Base-by-base conservation (phyloP, 2,888 invertebrate species). In the Athrips mouffetella region DNA sequence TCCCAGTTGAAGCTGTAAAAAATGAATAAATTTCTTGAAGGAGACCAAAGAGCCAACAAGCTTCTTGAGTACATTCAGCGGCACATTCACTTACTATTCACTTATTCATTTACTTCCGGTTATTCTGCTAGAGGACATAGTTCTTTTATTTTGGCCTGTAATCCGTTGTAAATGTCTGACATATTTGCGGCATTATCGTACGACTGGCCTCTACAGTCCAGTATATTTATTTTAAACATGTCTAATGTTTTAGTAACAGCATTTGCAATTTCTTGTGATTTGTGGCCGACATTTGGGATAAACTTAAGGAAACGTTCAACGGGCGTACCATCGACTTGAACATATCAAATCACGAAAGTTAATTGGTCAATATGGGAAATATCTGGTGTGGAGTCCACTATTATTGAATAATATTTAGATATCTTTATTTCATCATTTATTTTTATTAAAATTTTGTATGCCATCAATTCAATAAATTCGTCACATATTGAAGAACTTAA, bases 331-430 rank as follows among this genome's bases (percentile, higher is more conserved):
- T 4, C 4, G 3, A 3, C 8, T 11, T n/a, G n/a, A 30, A 5
- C n/a, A 10, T 30, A 30, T 10, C 30, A 3, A 30, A 30, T 30
- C n/a, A 30, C n/a, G n/a, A 30, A 10, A 3, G 30, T 30, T n/a
- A 30, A 10, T 30, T 30, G 30, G n/a, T 30, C 30, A 3, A n/a
- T 10, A 11, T 30, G 30, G 6, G 30, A 4, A 7, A 30, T 30
- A 30, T 30, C 30, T 58, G 48, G 55, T 57, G 50, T 51, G 5
- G 10, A 5, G 8, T 20, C 13, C n/a, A 30, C n/a, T 7, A 6
- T 30, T 3, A 30, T 4, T 3, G 30, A 30, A 30, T 7, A 30
- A 30, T 30, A 30, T 30, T 30, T 30, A 3, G 30, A 7, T 10
- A 3, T 30, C n/a, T 10, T 30, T 30, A 30, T 30, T 10, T 30